Conservation (phyloP, 37 sponge, comb jelly and placozoan genomes). For the Mnemiopsis leidyi region DNA sequence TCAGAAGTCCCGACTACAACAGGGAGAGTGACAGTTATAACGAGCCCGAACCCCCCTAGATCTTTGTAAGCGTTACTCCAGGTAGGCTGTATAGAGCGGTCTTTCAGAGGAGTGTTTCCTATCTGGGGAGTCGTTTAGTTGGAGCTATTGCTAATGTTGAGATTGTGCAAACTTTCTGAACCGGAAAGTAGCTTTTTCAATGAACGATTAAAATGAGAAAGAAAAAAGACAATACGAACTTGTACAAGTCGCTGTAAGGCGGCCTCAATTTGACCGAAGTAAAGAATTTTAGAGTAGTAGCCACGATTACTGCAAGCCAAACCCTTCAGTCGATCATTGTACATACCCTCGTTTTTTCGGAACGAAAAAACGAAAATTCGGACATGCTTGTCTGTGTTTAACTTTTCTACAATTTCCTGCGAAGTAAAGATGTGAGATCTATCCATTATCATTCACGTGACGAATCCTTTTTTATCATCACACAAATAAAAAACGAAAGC, state of each 20-base stretch:
- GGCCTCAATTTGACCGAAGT: constrained; percentile 51
- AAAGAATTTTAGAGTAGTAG: constrained; percentile 26
- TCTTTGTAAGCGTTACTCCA: constrained; percentile 53
- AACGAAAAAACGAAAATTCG: constrained; percentile 30
- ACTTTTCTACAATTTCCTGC: neutral
- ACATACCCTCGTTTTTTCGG: constrained; percentile 28
- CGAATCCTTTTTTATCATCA: too few relatives aligned
- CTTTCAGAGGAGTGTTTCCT: constrained; percentile 34
- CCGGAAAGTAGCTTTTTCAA: too few relatives aligned
- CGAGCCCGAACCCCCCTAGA: constrained; percentile 22
- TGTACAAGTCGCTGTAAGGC: constrained; percentile 31
- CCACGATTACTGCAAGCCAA: constrained; percentile 15
- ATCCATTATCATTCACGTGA: neutral
- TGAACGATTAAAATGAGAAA: too few relatives aligned
- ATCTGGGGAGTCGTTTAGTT: constrained; percentile 1
- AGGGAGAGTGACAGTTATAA: constrained; percentile 24
- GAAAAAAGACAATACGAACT: too few relatives aligned
- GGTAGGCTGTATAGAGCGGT: neutral
- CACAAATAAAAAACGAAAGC: too few relatives aligned
- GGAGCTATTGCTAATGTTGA: too few relatives aligned
- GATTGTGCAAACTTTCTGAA: too few relatives aligned
- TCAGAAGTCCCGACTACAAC: constrained; percentile 28
- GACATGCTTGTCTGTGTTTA: neutral
- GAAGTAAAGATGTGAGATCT: neutral
- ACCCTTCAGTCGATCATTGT: constrained; percentile 12